phyloP scores from a whole-genome alignment of 2,113 vertebrate genomes.

The Euleptes europaea region DNA sequence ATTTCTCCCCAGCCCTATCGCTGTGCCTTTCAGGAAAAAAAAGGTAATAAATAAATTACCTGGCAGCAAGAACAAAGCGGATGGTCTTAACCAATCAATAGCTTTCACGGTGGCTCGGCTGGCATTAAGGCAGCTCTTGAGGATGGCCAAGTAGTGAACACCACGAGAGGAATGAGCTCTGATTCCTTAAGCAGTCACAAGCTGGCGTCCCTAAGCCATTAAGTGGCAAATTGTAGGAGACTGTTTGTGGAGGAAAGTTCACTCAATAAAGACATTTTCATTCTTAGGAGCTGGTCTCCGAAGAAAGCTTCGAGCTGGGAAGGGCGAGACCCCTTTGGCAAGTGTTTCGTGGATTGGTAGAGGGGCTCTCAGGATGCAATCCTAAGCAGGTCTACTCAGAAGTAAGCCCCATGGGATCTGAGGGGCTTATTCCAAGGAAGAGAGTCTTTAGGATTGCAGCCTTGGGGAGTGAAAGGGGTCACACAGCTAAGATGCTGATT shows the following conservation, averaged over 20 bases:
- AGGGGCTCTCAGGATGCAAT: too few species aligned
- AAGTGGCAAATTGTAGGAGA: not conserved
- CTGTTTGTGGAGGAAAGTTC: not conserved
- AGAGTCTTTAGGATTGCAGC: not conserved
- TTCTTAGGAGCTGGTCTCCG: not conserved
- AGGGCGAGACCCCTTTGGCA: not conserved
- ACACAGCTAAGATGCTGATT: not conserved
- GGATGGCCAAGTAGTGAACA: not conserved
- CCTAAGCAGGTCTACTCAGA: too few species aligned
- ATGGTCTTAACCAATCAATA: not conserved
- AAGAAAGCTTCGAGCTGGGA: not conserved
- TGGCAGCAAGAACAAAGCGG: not conserved
- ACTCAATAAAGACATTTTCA: not conserved
- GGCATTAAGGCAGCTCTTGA: not conserved
- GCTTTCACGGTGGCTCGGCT: conserved; percentile 3
- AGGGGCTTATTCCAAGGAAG: too few species aligned
- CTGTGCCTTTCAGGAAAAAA: not conserved
- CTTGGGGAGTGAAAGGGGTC: not conserved
- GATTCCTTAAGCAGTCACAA: not conserved
- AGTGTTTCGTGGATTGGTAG: not conserved
- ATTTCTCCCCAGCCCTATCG: not conserved
- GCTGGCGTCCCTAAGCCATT: not conserved
- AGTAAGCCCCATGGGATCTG: too few species aligned
- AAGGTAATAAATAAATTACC: not conserved
- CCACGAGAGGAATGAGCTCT: not conserved